These are phyloP conservation scores for Ochotona princeps DNA, from an alignment of 2,113 vertebrate species.

Conservation along the genomic window DNA sequence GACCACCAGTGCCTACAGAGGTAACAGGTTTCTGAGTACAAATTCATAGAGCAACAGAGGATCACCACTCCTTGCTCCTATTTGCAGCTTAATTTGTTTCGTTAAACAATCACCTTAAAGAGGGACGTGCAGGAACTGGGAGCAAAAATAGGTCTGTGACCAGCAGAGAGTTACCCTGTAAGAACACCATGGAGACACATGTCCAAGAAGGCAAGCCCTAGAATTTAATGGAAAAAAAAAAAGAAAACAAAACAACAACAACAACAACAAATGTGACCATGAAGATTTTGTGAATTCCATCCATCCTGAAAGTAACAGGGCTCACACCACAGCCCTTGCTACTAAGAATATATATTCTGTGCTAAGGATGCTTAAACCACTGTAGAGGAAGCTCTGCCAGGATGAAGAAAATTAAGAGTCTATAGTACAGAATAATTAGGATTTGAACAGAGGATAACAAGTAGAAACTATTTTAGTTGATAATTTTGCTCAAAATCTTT, in stretches of 20 bases:
- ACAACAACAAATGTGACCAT: background rate
- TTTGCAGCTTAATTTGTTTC: background rate
- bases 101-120: background rate
- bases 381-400: conserved; percentile 44
- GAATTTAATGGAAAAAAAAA: background rate
- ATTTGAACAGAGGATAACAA: conserved; percentile 64
- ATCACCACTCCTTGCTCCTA: background rate
- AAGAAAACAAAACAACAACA: no score
- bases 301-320: conserved; percentile 45
- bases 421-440: conserved; percentile 41
- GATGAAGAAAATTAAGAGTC: conserved; percentile 59
- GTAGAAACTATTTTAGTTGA: conserved; percentile 15
- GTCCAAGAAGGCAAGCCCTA: background rate
- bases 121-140: background rate
- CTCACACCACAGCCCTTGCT: conserved; percentile 4
- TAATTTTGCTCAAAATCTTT: background rate
- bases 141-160: background rate
- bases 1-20: background rate
- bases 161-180: background rate
- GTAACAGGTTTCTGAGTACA: background rate
- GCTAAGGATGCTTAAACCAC: conserved; percentile 61
- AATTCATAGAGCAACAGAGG: conserved; percentile 3
- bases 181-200: background rate
- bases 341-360: conserved; percentile 47
- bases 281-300: conserved; percentile 43